These are phyloP conservation scores for Paragorgia papillata DNA, from an alignment of 92 coral and sea anemone genomes.

Conservation along the genomic window DNA sequence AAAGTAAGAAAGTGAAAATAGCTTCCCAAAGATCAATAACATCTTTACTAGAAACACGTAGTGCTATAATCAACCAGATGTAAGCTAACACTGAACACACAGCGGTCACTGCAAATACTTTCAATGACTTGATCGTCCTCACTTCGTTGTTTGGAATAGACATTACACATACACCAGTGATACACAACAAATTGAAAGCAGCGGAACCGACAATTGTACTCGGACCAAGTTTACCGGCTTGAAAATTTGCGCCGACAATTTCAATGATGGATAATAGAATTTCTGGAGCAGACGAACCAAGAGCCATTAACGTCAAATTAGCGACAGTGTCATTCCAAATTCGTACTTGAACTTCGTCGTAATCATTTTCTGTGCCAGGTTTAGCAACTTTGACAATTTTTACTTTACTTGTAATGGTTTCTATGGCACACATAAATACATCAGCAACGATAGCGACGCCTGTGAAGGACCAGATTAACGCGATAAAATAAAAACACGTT, in stretches of 20 bases:
- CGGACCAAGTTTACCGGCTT: slow-evolving; percentile 91
- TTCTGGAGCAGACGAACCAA: slow-evolving; percentile 99
- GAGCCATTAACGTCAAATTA: slow-evolving; percentile 92
- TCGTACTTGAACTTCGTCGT: slow-evolving; percentile 82
- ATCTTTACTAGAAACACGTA: slow-evolving; percentile 56
- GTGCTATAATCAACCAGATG: slow-evolving; percentile 76
- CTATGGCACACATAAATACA: slow-evolving; percentile 96
- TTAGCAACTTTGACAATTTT: slow-evolving; percentile 83
- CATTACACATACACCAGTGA: slow-evolving; percentile 94
- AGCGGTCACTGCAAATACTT: slow-evolving; percentile 92
- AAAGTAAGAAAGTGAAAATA: slow-evolving; percentile 82
- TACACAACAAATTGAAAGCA: slow-evolving; percentile 87
- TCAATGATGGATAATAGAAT: slow-evolving; percentile 91
- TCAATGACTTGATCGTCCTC: slow-evolving; percentile 81
- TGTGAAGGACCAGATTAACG: slow-evolving; percentile 93
- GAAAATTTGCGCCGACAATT: slow-evolving; percentile 73
- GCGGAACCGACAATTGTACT: slow-evolving; percentile 99
- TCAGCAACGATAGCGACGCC: slow-evolving; percentile 96
- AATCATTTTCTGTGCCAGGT: slow-evolving; percentile 65
- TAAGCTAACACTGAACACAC: slow-evolving; percentile 76
- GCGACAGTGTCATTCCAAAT: slow-evolving; percentile 99
- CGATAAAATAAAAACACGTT: slow-evolving; percentile 73
- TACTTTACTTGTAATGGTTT: slow-evolving; percentile 97
- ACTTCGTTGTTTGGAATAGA: slow-evolving; percentile 74
- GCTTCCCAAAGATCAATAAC: slow-evolving; percentile 97